A percentile compares a stretch with the other conserved stretches of the same genome.
These are phyloP conservation scores for Rousettus leschenaultii DNA, from an alignment of 2,113 vertebrate species.

Conservation along the genomic window DNA sequence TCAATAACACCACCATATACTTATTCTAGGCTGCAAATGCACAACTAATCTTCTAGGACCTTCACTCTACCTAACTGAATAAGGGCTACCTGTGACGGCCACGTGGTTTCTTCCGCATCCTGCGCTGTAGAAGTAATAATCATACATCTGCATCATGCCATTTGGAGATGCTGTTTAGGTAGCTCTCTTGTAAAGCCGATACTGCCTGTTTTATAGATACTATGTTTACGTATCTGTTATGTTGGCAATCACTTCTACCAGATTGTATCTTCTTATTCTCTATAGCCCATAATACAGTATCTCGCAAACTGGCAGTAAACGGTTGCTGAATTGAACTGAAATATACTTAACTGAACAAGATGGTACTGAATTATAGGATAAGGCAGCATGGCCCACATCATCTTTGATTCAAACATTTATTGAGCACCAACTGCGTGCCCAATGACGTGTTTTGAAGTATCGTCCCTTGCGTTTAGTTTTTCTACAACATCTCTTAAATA, in stretches of 20 bases:
- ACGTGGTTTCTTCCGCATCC: neutral
- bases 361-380: neutral
- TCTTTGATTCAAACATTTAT: neutral
- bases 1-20: neutral
- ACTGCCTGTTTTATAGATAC: neutral
- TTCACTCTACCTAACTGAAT: neutral
- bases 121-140: neutral
- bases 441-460: neutral
- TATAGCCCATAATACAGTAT: neutral
- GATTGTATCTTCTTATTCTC: neutral
- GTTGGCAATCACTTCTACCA: neutral
- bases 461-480: neutral
- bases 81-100: neutral
- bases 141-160: neutral
- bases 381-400: neutral
- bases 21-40: neutral
- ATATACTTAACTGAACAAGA: neutral
- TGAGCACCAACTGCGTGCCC: neutral
- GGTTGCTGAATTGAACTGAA: neutral
- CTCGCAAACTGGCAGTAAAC: neutral
- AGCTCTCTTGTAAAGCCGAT: neutral
- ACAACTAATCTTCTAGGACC: neutral
- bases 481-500: neutral
- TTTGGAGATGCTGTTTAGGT: neutral
- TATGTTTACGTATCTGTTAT: neutral